Base-by-base conservation (phyloP, 2,113 vertebrate species). In the Anas platyrhynchos region DNA sequence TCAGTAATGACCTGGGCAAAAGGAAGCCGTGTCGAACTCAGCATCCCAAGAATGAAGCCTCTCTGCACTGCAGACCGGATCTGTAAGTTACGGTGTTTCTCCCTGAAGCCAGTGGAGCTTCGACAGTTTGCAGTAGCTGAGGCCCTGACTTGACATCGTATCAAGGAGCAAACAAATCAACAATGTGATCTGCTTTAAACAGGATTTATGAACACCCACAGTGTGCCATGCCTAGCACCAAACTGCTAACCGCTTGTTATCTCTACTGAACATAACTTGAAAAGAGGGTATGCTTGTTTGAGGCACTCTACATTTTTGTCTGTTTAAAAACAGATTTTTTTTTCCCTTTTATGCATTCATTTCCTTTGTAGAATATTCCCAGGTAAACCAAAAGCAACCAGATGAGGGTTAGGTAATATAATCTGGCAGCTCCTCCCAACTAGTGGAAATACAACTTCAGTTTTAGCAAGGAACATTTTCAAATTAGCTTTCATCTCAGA, bases 401-500 rank as follows among this genome's bases (percentile, higher is more conserved):
- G 63, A 61, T n/a, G 15, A 95, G 95, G 98, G 98, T 96, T 95
- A 93, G 36, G 95, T 62, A 66, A 88, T 73, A 18, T 86, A 93
- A 96, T 80, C 84, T 96, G 91, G 77, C 91, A 96, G 76, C 93
- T 84, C 89, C 90, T 97, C 96, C 96, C 96, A 97, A 38, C 66
- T 76, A 93, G 93, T 92, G 92, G 96, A 97, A 97, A 96, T 77
- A 59, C 94, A 96, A 81, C 92, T 95, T 52, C 41, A 85, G 75
- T 81, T 82, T 67, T 79, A 95, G 48, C 54, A 81, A 89, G 96
- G 54, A 88, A 56, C 34, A 52, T 83, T 95, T 92, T 61, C 67
- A 94, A 96, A 91, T n/a, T 77, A 78, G 8, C 91, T 88, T 85
- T 88, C 74, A 90, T 72, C 59, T 83, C 69, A 82, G 32, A 15